Conservation (phyloP, 2,113 vertebrate genomes). For the Asarcornis scutulata region DNA sequence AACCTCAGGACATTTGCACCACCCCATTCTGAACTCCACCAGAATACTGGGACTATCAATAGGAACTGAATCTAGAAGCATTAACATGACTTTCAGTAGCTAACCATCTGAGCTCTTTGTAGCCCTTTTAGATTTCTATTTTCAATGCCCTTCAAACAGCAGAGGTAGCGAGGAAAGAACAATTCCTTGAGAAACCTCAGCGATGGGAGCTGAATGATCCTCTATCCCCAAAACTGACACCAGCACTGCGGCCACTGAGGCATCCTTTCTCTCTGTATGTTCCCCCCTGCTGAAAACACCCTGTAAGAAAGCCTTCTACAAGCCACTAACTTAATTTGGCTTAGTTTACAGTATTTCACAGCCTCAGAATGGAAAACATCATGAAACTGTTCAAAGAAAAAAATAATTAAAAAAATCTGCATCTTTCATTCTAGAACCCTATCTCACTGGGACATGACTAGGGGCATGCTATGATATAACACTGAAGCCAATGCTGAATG, state of each 20-base stretch:
- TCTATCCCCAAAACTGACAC: neutral
- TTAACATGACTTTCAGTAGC: neutral
- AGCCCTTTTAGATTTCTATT: neutral
- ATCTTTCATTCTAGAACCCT: neutral
- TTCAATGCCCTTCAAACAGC: neutral
- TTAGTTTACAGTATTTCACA: neutral
- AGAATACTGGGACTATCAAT: neutral
- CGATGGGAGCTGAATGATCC: neutral
- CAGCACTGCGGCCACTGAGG: neutral
- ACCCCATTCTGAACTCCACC: neutral
- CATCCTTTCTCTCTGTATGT: neutral
- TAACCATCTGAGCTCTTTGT: neutral
- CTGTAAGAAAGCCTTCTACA: neutral
- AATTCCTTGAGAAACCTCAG: neutral
- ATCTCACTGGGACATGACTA: neutral
- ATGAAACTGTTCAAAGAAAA: neutral
- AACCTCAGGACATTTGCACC: neutral
- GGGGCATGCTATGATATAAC: neutral
- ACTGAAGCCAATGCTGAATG: neutral
- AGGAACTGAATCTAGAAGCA: neutral
- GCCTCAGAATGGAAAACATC: neutral
- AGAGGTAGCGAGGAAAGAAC: neutral
- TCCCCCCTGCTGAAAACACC: neutral
- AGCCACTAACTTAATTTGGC: neutral
- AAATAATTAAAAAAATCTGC: neutral